phyloP scores from a whole-genome alignment of 2,797 vertebrate genomes.

The Vireo griseus region DNA sequence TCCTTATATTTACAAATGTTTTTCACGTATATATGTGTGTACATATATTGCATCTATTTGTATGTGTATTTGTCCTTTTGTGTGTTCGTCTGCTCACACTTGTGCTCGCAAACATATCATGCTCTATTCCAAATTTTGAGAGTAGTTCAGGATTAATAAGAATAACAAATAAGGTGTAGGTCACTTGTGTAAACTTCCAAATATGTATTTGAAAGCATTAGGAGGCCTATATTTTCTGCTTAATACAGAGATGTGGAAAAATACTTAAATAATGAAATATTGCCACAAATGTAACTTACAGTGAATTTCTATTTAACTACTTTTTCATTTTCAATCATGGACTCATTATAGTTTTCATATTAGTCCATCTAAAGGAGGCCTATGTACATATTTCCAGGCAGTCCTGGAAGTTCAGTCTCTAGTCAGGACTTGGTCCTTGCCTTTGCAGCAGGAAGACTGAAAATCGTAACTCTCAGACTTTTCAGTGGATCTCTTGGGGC shows the following conservation, averaged over 20 bases:
- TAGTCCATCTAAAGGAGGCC: not conserved
- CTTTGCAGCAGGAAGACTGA: not conserved
- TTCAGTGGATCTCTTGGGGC: not conserved
- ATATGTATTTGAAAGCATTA: not conserved
- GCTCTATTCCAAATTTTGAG: not conserved
- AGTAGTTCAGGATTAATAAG: not conserved
- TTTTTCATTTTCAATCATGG: not conserved
- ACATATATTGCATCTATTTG: not conserved
- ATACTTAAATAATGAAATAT: not conserved
- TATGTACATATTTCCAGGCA: not conserved
- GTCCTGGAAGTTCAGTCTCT: not conserved
- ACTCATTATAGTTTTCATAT: not conserved
- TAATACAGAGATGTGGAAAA: not conserved
- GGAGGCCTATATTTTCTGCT: not conserved
- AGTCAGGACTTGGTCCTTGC: not conserved
- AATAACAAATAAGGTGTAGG: not conserved
- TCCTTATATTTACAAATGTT: not conserved
- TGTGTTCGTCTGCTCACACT: not conserved
- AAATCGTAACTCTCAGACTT: not conserved
- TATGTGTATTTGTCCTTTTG: not conserved
- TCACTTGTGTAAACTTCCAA: not conserved
- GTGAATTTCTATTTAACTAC: not conserved
- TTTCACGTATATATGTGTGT: not conserved
- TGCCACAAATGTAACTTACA: not conserved
- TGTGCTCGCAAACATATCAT: not conserved